Conservation (phyloP, 2,888 invertebrate species). For the Pristionchus arcanus region DNA sequence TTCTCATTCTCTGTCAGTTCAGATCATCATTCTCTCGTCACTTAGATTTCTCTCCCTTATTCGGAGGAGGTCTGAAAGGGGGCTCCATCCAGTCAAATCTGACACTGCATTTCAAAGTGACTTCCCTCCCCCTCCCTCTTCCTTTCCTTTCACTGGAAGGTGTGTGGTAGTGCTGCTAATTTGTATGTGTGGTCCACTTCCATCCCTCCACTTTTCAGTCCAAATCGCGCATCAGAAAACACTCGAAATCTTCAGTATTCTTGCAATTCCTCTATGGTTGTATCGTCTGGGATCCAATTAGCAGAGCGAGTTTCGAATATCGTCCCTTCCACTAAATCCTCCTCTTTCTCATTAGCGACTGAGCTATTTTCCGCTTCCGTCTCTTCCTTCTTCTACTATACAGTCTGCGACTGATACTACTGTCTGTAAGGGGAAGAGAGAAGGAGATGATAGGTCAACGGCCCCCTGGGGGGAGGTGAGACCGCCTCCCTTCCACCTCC, state of each 20-base stretch:
- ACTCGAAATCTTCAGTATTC: background rate
- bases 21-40: constrained; percentile 30
- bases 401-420: background rate
- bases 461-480: constrained; percentile 14
- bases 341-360: constrained; percentile 33
- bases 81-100: constrained; percentile 14
- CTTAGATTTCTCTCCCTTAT: constrained; percentile 23
- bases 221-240: background rate
- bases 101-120: constrained; percentile 44
- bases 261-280: background rate
- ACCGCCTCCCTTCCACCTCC: background rate
- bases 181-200: background rate
- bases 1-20: constrained; percentile 8
- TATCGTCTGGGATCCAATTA: background rate
- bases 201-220: background rate
- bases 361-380: background rate
- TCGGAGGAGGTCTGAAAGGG: constrained; percentile 12
- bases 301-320: background rate
- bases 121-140: constrained; percentile 16
- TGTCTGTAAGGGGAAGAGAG: background rate
- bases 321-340: constrained; percentile 20
- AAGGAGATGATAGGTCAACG: constrained; percentile 13
- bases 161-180: constrained; percentile 21
- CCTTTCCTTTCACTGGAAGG: background rate
- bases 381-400: background rate